phyloP scores from a whole-genome alignment of 2,797 vertebrate genomes.

The Odontamblyopus lacepedii region DNA sequence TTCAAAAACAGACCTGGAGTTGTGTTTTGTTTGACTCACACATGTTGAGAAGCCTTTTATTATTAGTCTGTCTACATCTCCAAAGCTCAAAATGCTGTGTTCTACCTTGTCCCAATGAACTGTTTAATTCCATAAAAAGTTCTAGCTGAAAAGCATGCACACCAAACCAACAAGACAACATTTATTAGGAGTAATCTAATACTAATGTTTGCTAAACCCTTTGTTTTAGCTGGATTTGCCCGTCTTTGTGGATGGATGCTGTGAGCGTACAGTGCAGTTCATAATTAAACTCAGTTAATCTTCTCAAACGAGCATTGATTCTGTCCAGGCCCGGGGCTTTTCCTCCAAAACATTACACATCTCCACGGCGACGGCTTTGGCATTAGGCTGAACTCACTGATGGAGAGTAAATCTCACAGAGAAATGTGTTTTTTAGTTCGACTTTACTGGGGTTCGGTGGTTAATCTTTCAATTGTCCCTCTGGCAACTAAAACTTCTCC shows the following conservation, averaged over 20 bases:
- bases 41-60: no score
- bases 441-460: neutral
- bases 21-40: no score
- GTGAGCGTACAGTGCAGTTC: conserved; percentile 27
- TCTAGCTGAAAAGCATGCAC: neutral
- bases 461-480: conserved; percentile 1
- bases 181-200: neutral
- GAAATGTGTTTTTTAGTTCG: neutral
- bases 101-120: no score
- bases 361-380: conserved; percentile 16
- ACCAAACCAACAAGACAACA: neutral
- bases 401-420: conserved; percentile 15
- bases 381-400: conserved; percentile 18
- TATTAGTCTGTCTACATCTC: no score
- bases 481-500: neutral
- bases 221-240: conserved; percentile 22
- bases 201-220: neutral
- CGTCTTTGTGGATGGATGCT: conserved; percentile 29
- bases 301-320: conserved; percentile 48
- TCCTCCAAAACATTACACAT: conserved; percentile 13
- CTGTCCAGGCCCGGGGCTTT: conserved; percentile 15
- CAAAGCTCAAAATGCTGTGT: no score
- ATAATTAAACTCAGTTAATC: conserved; percentile 58
- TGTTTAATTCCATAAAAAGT: neutral
- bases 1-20: no score